A percentile compares a stretch with the other conserved stretches of the same genome.
These are phyloP conservation scores for Lethenteron camtschaticum DNA, from an alignment of 2,113 vertebrate species.

Conservation along the genomic window DNA sequence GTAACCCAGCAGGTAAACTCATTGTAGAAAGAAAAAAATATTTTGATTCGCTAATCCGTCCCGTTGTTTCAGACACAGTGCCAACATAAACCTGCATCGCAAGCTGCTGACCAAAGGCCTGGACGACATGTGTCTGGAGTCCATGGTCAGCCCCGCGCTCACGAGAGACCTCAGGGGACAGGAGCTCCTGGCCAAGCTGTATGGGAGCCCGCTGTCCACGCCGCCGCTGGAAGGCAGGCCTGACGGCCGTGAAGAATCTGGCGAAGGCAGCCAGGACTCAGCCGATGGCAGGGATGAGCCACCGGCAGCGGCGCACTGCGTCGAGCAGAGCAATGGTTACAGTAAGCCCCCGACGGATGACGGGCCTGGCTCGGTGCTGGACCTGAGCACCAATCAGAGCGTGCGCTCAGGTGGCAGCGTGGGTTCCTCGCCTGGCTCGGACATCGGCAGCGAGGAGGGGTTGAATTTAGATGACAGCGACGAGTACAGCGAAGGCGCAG, in stretches of 20 bases:
- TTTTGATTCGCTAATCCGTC: too few species aligned
- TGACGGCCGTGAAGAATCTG: too few species aligned
- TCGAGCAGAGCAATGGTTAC: neutral
- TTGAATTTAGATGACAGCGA: conserved; percentile 82
- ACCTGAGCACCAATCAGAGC: conserved; percentile 87
- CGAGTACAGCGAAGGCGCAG: conserved; percentile 68
- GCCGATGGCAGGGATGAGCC: neutral
- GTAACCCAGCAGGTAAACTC: too few species aligned
- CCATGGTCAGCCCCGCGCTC: neutral
- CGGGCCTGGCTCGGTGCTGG: conserved; percentile 58
- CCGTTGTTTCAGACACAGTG: conserved; percentile 56
- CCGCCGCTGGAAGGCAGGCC: neutral
- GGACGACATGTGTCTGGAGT: conserved; percentile 33
- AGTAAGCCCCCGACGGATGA: conserved; percentile 44
- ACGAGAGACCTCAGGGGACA: neutral
- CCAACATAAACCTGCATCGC: conserved; percentile 98
- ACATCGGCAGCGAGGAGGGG: conserved; percentile 83
- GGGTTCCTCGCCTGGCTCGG: conserved; percentile 81
- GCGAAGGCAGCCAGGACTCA: too few species aligned
- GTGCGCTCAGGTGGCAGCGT: conserved; percentile 82
- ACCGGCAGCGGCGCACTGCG: neutral
- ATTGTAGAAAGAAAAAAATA: too few species aligned
- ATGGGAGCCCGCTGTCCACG: neutral
- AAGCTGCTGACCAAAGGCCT: conserved; percentile 99
- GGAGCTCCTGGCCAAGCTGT: conserved; percentile 4